Evolutionary conservation across 2,113 vertebrate genomes (phyloP).

Genomic region (Pithys albifrons): DNA sequence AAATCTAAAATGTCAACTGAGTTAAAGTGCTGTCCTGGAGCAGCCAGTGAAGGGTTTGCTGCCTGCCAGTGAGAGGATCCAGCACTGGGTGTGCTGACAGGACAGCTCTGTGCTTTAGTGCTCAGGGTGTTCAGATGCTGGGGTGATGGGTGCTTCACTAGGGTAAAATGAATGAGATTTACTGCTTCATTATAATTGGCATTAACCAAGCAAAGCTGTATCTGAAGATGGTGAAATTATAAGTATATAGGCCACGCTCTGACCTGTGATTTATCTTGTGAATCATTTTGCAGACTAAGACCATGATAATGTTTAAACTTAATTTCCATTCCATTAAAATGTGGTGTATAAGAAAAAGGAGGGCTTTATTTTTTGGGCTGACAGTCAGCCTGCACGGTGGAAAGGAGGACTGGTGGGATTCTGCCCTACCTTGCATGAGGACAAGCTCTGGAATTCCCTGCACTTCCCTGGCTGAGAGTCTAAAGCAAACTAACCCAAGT

Average conservation of each 20-base stretch:
- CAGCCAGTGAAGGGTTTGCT: not conserved
- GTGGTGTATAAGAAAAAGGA: not conserved
- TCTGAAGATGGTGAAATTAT: not conserved
- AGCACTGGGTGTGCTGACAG: not conserved
- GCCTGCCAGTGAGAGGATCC: not conserved
- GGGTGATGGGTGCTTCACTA: not conserved
- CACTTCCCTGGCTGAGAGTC: not conserved
- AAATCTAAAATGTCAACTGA: not conserved
- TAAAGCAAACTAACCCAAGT: not conserved
- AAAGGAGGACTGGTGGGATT: not conserved
- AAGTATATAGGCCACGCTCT: not conserved
- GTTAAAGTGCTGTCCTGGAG: not conserved
- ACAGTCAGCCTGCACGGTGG: not conserved
- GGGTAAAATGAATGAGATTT: not conserved
- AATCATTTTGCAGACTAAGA: not conserved
- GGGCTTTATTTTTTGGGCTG: not conserved
- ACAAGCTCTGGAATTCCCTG: not conserved
- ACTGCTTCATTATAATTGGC: not conserved
- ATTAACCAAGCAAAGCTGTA: not conserved
- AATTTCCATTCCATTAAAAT: not conserved
- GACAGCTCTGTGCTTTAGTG: not conserved
- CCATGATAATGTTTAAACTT: not conserved
- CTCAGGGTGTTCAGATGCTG: not conserved
- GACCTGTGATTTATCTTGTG: not conserved
- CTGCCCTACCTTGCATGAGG: not conserved